A percentile compares a stretch with the other conserved stretches of the same genome.
Conservation (phyloP, 37 sponge, comb jelly and placozoan species). For the Chondrosia reniformis region DNA sequence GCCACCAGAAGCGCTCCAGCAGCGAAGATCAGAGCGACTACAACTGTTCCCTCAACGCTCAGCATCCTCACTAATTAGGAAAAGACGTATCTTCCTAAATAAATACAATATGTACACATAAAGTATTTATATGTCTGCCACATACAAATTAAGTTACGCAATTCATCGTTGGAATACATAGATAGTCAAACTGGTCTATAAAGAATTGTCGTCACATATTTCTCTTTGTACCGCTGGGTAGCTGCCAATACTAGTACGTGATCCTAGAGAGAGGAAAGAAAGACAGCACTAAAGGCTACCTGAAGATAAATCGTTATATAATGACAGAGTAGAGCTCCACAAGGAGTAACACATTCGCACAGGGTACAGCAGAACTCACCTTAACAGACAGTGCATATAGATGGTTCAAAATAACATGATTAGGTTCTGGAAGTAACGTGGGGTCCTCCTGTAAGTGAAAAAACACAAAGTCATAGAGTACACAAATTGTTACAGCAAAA, state of each 20-base stretch:
- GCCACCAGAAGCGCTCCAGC: no score
- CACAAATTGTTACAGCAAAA: no score
- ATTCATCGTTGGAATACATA: no score
- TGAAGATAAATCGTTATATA: background rate
- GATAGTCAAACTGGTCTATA: conserved; percentile 90
- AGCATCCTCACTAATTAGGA: no score
- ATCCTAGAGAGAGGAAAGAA: conserved; percentile 30
- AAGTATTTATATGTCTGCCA: no score
- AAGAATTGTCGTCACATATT: conserved; percentile 90
- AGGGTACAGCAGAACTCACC: conserved; percentile 25
- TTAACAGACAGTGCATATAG: conserved; percentile 83
- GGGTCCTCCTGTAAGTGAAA: conserved; percentile 52
- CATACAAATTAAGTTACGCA: no score
- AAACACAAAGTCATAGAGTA: background rate
- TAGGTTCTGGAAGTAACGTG: conserved; percentile 60
- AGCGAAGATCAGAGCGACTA: no score
- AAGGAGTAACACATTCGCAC: background rate
- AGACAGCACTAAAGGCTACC: background rate
- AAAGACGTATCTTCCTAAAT: no score
- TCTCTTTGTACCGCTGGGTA: conserved; percentile 90
- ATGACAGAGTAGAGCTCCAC: background rate
- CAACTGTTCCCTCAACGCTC: no score
- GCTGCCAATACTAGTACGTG: conserved; percentile 82
- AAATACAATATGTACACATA: no score
- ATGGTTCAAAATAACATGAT: conserved; percentile 80